Base-by-base conservation (phyloP, 2,888 invertebrate genomes). In the Tiphia femorata region DNA sequence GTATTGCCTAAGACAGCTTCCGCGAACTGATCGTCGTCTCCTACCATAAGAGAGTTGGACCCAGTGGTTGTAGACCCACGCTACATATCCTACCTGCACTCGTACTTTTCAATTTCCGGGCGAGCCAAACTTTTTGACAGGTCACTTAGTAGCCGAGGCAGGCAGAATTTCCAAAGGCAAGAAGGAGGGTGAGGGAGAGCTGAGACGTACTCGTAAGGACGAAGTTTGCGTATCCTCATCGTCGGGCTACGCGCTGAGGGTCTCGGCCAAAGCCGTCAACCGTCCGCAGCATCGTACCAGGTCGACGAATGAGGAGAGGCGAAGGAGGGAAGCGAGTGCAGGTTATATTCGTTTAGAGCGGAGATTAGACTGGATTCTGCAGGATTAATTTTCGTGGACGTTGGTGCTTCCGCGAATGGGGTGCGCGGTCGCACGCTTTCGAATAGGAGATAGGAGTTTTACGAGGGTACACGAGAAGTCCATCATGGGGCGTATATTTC, bases 31-130 rank as follows among this genome's bases (percentile, higher is more conserved):
- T n/a, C n/a, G n/a, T n/a, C n/a, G n/a, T n/a, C n/a, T n/a, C n/a
- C n/a, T n/a, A n/a, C n/a, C n/a, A n/a, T n/a, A n/a, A n/a, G n/a
- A n/a, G n/a, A n/a, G n/a, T n/a, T n/a, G n/a, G n/a, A n/a, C n/a
- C n/a, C n/a, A n/a, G n/a, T n/a, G n/a, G n/a, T n/a, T n/a, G n/a
- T n/a, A n/a, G n/a, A n/a, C n/a, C n/a, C n/a, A n/a, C n/a, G n/a
- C n/a, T n/a, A n/a, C n/a, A n/a, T n/a, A n/a, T n/a, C n/a, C n/a
- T n/a, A n/a, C n/a, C n/a, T 6, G 33, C 17, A 25, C 27, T 27
- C 42, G 7, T 53, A 58, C 58, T 52, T 62, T 58, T 62, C 63
- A 52, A 58, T 62, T 59, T 62, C 59, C 48, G 27, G 49, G 30
- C 46, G 4, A 14, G 20, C 23, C 21, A 27, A 64, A 61, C 54